Evolutionary conservation across 2,113 vertebrate genomes (phyloP).

Genomic region (Orycteropus afer): DNA sequence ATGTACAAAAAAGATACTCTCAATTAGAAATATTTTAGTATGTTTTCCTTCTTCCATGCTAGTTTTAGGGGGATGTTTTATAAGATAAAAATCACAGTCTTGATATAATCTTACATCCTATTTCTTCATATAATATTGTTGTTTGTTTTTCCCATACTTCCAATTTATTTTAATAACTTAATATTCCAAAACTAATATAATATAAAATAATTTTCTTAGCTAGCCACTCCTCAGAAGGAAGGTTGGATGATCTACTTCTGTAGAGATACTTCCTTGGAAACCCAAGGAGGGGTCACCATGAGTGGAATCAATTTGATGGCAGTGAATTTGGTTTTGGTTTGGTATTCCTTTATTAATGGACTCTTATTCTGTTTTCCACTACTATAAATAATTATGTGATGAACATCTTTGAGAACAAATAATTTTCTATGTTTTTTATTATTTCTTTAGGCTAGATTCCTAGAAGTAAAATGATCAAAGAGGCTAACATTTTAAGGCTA

Average conservation of each 20-base stretch:
- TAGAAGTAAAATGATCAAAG: not conserved
- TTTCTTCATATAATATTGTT: not conserved
- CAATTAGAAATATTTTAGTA: not conserved
- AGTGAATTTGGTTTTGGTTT: too few relatives aligned
- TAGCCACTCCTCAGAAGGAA: too few relatives aligned
- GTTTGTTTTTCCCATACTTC: not conserved
- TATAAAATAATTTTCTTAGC: slow-evolving; percentile 21
- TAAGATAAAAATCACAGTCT: slow-evolving; percentile 46
- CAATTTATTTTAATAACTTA: slow-evolving; percentile 25
- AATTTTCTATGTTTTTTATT: not conserved
- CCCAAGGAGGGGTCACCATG: too few relatives aligned
- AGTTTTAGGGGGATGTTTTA: too few relatives aligned
- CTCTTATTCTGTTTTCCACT: not conserved
- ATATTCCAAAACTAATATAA: not conserved
- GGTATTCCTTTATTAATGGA: not conserved
- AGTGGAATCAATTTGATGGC: too few relatives aligned
- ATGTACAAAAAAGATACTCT: not conserved
- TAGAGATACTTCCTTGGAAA: too few relatives aligned
- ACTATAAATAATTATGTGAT: not conserved
- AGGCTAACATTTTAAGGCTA: not conserved
- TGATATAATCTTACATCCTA: not conserved
- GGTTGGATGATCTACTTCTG: too few relatives aligned
- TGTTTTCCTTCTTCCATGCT: slow-evolving; percentile 7
- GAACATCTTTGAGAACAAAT: not conserved
- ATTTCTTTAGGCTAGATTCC: not conserved